A percentile compares a stretch with the other conserved stretches of the same genome.
Conservation (phyloP, 1,140 invertebrate species). For the Leptinotarsa texana region DNA sequence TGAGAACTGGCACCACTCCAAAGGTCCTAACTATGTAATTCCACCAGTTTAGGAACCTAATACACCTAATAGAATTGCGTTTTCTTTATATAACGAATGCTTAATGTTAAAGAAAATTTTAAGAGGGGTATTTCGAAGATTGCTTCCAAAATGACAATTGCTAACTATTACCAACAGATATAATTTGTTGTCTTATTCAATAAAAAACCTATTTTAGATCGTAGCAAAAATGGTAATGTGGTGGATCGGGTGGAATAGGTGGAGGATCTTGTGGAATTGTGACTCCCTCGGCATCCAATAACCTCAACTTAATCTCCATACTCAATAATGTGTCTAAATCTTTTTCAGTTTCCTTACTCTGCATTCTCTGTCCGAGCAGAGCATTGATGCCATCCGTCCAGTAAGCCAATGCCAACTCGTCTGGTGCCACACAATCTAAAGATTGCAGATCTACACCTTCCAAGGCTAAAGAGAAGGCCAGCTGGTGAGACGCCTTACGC, state of each 20-base stretch:
- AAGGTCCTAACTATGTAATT: too few relatives aligned
- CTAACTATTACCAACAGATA: too few relatives aligned
- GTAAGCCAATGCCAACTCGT: conserved; percentile 87
- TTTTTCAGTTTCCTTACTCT: conserved; percentile 83
- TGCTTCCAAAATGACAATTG: too few relatives aligned
- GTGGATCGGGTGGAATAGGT: conserved; percentile 83
- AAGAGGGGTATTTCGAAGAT: too few relatives aligned
- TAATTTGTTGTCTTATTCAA: too few relatives aligned
- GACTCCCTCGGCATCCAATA: conserved; percentile 93
- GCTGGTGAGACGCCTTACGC: conserved; percentile 77
- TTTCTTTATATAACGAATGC: too few relatives aligned
- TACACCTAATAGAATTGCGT: too few relatives aligned
- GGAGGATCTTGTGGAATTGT: conserved; percentile 93
- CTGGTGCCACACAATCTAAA: conserved; percentile 90
- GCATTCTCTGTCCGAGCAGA: conserved; percentile 85
- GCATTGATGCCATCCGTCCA: conserved; percentile 97
- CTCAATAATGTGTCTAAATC: conserved; percentile 91
- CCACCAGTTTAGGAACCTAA: too few relatives aligned
- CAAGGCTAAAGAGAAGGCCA: conserved; percentile 86
- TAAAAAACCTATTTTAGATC: conserved; percentile 59
- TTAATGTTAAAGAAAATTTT: too few relatives aligned
- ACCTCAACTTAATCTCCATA: conserved; percentile 94
- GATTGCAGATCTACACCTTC: conserved; percentile 72
- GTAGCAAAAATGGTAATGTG: conserved; percentile 84
- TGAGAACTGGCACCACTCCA: too few relatives aligned